Evolutionary conservation across 1,140 invertebrate genomes (phyloP).

Genomic region (Drosophila fuyamai): DNA sequence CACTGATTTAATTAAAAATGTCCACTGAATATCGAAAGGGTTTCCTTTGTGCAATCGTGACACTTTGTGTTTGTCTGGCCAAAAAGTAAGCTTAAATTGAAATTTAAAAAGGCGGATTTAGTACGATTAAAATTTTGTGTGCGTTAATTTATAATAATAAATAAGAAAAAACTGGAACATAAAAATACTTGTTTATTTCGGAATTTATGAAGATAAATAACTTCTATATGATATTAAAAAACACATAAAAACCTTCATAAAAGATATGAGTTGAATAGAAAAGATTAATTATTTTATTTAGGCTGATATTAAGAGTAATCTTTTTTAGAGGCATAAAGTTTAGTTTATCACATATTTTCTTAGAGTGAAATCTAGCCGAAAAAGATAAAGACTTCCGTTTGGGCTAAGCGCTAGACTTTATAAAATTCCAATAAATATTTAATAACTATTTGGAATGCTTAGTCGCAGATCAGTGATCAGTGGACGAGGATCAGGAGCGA

Average conservation of each 20-base stretch:
- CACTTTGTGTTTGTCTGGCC: slow-evolving; percentile 44
- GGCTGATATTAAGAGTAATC: neutral
- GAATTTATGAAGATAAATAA: neutral
- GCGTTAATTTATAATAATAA: no score
- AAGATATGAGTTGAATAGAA: no score
- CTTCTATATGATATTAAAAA: neutral
- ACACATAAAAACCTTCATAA: neutral
- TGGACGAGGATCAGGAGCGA: slow-evolving; percentile 19
- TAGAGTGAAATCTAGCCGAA: neutral
- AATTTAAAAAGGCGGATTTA: slow-evolving; percentile 74
- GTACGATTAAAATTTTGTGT: neutral
- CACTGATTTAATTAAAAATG: slow-evolving; percentile 84
- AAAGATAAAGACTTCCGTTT: slow-evolving; percentile 27
- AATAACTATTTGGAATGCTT: slow-evolving; percentile 64
- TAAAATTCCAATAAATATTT: slow-evolving; percentile 80
- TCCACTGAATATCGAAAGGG: slow-evolving; percentile 53
- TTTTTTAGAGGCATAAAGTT: neutral
- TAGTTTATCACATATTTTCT: no score
- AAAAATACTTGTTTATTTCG: neutral
- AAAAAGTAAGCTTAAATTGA: slow-evolving; percentile 58
- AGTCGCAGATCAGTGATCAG: slow-evolving; percentile 37
- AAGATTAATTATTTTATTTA: no score
- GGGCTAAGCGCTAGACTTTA: slow-evolving; percentile 60
- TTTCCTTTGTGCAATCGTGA: slow-evolving; percentile 29
- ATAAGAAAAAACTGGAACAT: no score